Evolutionary conservation across 2,888 invertebrate species (phyloP).

Genomic region (Elegia similella): DNA sequence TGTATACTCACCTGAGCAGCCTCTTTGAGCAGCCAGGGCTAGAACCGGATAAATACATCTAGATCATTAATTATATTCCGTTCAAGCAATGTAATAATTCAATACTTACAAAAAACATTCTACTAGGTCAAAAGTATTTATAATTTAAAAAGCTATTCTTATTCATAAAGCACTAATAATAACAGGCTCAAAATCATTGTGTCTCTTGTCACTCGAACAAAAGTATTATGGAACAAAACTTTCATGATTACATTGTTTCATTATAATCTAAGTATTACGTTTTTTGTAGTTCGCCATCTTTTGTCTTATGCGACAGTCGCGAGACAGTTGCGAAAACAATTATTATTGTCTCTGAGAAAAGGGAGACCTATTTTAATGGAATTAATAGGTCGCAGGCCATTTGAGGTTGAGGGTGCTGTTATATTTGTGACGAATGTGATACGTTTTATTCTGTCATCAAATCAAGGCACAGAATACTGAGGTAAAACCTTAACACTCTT

Average conservation of each 20-base stretch:
- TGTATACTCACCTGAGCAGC: too few relatives aligned
- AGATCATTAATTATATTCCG: too few relatives aligned
- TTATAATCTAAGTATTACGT: constrained; percentile 6
- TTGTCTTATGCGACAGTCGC: constrained; percentile 8
- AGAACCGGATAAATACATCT: too few relatives aligned
- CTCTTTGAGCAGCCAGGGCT: too few relatives aligned
- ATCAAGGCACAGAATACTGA: too few relatives aligned
- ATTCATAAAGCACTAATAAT: neutral
- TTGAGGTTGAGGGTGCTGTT: constrained; percentile 17
- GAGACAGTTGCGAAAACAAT: constrained; percentile 43
- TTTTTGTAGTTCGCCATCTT: constrained; percentile 9
- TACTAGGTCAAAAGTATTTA: too few relatives aligned
- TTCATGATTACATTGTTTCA: constrained; percentile 6
- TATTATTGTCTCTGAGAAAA: constrained; percentile 31
- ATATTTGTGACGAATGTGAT: neutral
- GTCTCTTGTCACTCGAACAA: neutral
- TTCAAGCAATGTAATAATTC: too few relatives aligned
- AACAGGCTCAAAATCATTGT: constrained; percentile 1
- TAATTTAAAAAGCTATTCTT: too few relatives aligned
- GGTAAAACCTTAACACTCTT: too few relatives aligned
- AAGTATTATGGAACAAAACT: constrained; percentile 3
- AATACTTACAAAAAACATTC: too few relatives aligned
- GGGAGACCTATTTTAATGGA: constrained; percentile 24
- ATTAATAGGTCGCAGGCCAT: constrained; percentile 33
- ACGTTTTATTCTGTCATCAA: too few relatives aligned